Conservation (phyloP, 2,113 vertebrate species). For the Catharus minimus region DNA sequence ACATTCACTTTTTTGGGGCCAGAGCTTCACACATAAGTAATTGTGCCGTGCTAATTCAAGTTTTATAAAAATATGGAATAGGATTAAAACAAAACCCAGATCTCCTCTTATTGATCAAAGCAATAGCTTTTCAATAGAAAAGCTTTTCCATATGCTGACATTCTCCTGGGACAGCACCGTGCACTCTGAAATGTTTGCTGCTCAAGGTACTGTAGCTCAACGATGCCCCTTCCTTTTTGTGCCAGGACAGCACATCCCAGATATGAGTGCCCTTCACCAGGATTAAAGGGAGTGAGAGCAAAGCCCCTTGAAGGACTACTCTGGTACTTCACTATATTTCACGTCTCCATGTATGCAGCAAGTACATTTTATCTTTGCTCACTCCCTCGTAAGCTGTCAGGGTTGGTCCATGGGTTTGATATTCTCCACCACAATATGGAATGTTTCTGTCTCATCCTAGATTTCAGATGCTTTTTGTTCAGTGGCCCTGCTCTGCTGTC, state of each 20-base stretch:
- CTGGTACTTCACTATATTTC: background rate
- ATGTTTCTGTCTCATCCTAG: background rate
- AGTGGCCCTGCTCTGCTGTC: background rate
- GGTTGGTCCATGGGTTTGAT: background rate
- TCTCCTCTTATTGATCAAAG: background rate
- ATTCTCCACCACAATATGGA: background rate
- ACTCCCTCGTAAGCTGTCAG: background rate
- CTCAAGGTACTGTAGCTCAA: background rate
- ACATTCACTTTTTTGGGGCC: background rate
- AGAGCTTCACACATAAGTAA: background rate
- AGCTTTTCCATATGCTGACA: background rate
- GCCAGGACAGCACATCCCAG: accelerated
- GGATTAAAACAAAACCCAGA: background rate
- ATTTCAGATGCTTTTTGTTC: background rate
- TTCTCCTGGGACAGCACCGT: background rate
- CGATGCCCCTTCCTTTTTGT: background rate
- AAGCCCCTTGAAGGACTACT: background rate
- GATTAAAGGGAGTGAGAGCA: background rate
- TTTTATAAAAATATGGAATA: background rate
- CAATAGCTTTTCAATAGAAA: background rate
- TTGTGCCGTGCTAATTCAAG: background rate
- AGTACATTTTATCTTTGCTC: background rate
- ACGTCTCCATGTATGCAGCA: accelerated
- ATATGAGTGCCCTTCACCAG: accelerated
- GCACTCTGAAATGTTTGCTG: background rate